Base-by-base conservation (phyloP, 2,888 invertebrate genomes). In the Phalera bucephala region DNA sequence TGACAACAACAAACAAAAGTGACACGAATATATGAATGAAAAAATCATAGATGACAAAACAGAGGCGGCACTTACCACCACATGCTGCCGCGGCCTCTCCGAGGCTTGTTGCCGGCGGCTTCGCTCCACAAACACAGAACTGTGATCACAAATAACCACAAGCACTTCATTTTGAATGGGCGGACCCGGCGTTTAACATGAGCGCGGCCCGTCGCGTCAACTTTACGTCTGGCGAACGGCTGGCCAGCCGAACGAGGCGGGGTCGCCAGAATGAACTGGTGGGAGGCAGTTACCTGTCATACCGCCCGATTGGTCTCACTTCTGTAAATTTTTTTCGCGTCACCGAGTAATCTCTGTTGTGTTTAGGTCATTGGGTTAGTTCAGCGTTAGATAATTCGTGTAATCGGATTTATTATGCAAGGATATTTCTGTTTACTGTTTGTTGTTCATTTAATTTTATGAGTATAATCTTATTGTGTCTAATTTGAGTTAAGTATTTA, bases 21-120 rank as follows among this genome's bases (percentile, higher is more conserved):
- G 7, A 13, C 12, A 13, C 8, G 7, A 17, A 9, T 10, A 14
- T 3, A 19, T 29, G 11, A 29, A 19, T 25, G 27, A 20, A 21
- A n/a, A 19, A n/a, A 42, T 41, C 37, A 52, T 45, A 36, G 40
- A 52, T 33, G 22, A 36, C 35, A 33, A 31, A 40, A 42, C 37
- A 50, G 48, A 60, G 20, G 31, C 9, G 47, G 1, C 33, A 91
- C 96, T 91, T 90, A 96, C 96, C 96, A 96, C 96, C 96, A 96
- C 94, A 95, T 96, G 65, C 96, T 95, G 78, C 96, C 96, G 72
- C 95, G 93, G 70, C 96, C 96, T 74, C 95, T 91, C 75, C 94
- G 93, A 61, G 92, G 91, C 72, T 94, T 94, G 72, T 91, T 93
- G 59, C 77, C 82, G 53, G 82, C 79, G 76, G 87, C 74, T 40